A percentile compares a stretch with the other conserved stretches of the same genome.
Evolutionary conservation across 1,140 invertebrate genomes (phyloP).

Genomic region (Brachionus rubens): DNA sequence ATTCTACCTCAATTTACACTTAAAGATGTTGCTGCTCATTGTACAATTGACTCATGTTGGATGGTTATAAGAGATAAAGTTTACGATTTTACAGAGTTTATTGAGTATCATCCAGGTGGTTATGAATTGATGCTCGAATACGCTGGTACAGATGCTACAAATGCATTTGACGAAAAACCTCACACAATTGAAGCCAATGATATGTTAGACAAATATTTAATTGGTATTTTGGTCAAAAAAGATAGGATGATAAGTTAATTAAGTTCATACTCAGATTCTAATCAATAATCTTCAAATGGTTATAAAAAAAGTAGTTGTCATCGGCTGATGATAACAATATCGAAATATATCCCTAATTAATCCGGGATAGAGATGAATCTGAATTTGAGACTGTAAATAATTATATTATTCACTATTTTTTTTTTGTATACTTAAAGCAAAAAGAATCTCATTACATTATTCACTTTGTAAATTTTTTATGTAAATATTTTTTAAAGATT

Average conservation of each 20-base stretch:
- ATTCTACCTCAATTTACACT: conserved; percentile 48
- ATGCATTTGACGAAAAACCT: conserved; percentile 41
- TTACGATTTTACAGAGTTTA: conserved; percentile 55
- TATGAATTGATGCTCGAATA: conserved; percentile 77
- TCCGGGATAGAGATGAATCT: no score
- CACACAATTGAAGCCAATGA: conserved; percentile 32
- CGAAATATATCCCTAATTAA: no score
- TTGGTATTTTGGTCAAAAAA: conserved; percentile 38
- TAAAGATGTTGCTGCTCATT: conserved; percentile 51
- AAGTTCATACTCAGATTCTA: neutral
- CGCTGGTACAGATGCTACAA: conserved; percentile 72
- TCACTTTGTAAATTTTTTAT: no score
- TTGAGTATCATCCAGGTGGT: conserved; percentile 75
- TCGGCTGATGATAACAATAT: no score
- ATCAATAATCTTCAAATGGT: neutral
- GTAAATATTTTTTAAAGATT: no score
- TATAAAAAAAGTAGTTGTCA: no score
- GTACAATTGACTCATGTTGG: conserved; percentile 52
- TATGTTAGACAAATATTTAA: conserved; percentile 39
- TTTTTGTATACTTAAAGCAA: no score
- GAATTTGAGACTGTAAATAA: no score
- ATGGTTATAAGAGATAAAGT: conserved; percentile 53
- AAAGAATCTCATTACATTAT: no score
- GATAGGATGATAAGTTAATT: conserved; percentile 27
- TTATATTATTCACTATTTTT: no score